phyloP scores from a whole-genome alignment of 2,113 vertebrate genomes.

The Catharus fuscescens region DNA sequence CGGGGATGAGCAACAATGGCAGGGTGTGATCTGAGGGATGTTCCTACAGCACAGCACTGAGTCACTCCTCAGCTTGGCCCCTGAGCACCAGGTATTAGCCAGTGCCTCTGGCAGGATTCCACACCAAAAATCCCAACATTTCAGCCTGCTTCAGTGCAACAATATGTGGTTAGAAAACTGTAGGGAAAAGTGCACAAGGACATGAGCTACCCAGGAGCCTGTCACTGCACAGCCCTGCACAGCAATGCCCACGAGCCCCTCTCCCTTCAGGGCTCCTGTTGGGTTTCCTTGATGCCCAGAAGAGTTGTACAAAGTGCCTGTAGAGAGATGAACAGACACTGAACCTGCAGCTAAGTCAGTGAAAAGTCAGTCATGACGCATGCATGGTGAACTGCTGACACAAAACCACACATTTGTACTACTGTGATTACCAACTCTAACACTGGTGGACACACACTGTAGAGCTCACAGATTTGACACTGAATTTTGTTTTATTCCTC shows the following conservation, averaged over 20 bases:
- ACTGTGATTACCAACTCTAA: neutral
- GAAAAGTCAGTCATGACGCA: neutral
- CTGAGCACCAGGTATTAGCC: neutral
- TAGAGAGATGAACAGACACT: neutral
- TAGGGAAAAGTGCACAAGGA: neutral
- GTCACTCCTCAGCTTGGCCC: neutral
- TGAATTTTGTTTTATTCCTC: neutral
- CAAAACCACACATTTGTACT: neutral
- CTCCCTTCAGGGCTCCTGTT: neutral
- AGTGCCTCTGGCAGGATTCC: neutral
- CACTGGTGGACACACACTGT: accelerated
- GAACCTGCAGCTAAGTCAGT: neutral
- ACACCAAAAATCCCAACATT: neutral
- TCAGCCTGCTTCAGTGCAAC: neutral
- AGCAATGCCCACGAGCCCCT: neutral
- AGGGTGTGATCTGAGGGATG: neutral
- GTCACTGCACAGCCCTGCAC: neutral
- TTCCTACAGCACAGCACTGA: neutral
- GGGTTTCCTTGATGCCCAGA: neutral
- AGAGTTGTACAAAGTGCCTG: accelerated
- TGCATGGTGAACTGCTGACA: neutral
- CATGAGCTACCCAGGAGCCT: neutral
- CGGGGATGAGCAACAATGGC: neutral
- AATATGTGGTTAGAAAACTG: accelerated
- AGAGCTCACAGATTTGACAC: neutral